These are phyloP conservation scores for Drosophila demipolita DNA, from an alignment of 2,888 invertebrate species.

Conservation along the genomic window DNA sequence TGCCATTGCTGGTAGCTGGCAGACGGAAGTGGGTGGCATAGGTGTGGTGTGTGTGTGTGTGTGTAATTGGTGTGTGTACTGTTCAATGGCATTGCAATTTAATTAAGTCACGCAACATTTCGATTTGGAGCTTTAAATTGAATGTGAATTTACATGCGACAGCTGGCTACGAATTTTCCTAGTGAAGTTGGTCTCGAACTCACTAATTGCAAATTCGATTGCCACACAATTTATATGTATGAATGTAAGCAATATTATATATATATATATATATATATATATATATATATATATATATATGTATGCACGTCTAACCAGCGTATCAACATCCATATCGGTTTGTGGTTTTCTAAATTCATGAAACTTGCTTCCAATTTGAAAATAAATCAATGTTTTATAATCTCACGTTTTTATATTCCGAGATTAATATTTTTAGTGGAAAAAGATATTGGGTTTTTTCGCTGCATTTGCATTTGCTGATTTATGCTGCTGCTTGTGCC, in stretches of 20 bases:
- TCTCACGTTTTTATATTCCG: not conserved
- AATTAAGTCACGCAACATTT: constrained; percentile 80
- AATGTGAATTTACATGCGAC: constrained; percentile 37
- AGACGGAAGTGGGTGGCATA: not conserved
- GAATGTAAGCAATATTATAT: not conserved
- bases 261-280: no score
- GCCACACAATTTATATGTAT: not conserved
- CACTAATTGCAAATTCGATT: constrained; percentile 44
- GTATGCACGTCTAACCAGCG: not conserved
- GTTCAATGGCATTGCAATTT: constrained; percentile 66
- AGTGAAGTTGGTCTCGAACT: constrained; percentile 36
- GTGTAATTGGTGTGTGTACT: constrained; percentile 7
- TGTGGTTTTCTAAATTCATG: not conserved
- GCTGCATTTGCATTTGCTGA: no score
- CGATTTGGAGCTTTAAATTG: constrained; percentile 70
- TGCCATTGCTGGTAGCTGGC: constrained; percentile 1
- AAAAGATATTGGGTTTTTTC: no score
- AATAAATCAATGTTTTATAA: not conserved
- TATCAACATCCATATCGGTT: not conserved
- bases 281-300: not conserved
- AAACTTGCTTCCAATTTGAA: not conserved
- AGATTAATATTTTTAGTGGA: not conserved
- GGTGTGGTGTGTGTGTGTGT: not conserved
- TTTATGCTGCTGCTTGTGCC: not conserved
- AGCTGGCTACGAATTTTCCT: constrained; percentile 28